phyloP scores from a whole-genome alignment of 1,140 invertebrate genomes.

The Nasonia longicornis region DNA sequence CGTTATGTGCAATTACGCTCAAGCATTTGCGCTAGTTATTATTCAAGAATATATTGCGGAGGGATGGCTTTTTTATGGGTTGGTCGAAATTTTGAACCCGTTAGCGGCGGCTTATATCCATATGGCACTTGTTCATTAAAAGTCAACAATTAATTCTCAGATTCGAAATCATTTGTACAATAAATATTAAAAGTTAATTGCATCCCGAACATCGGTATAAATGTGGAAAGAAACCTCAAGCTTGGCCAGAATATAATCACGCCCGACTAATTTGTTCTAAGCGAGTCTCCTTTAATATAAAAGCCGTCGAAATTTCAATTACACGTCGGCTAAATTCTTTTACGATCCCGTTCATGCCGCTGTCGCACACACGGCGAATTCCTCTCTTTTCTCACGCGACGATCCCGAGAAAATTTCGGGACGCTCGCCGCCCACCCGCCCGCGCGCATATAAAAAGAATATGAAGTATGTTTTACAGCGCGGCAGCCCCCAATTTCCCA shows the following conservation, averaged over 20 bases:
- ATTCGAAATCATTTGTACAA: too few relatives aligned
- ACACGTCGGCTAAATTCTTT: conserved; percentile 19
- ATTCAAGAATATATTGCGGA: conserved; percentile 14
- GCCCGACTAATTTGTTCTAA: conserved; percentile 14
- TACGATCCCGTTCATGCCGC: conserved; percentile 6
- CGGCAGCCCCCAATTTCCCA: conserved; percentile 50
- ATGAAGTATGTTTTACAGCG: conserved; percentile 54
- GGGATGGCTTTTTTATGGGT: conserved; percentile 27
- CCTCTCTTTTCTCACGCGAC: background rate
- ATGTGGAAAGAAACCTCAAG: background rate
- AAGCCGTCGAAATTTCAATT: conserved; percentile 35
- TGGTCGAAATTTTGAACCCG: background rate
- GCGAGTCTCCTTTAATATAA: conserved; percentile 16
- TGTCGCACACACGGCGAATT: background rate
- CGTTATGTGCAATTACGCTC: conserved; percentile 19
- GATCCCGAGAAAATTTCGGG: conserved; percentile 28
- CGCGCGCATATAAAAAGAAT: conserved; percentile 54
- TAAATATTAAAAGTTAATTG: too few relatives aligned
- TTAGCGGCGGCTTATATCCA: background rate
- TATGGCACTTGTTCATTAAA: background rate
- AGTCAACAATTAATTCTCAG: background rate
- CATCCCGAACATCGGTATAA: background rate
- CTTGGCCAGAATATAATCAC: background rate
- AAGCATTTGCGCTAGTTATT: conserved; percentile 13
- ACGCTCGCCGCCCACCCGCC: conserved; percentile 47